Evolutionary conservation across 2,888 invertebrate genomes (phyloP), one percentile per base, ranked within the genome.

Genomic region (Lochmaea capreae): DNA sequence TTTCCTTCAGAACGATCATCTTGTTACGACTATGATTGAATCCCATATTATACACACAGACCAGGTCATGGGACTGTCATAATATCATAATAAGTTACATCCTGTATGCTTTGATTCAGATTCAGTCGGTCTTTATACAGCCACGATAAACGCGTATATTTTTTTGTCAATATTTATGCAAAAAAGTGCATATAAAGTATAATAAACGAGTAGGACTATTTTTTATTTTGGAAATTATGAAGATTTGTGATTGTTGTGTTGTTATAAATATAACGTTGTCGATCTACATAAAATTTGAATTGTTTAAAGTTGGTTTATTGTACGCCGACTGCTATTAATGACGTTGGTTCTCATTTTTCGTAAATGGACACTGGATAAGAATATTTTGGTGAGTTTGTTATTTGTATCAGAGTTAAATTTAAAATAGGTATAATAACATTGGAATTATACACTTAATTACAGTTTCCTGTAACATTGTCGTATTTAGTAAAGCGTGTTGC

Each of bases 41-140:
- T 58, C 54, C 59, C 22, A 43, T 59, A 59, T 59, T 33, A 33
- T 33, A 33, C 33, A 59, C 67, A 26, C 67, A 67, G 57, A 67
- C 67, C 67, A 67, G 67, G 67, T 67, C 67, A 57, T 67, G 67
- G 67, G 67, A 67, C 67, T 67, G 39, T 67, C 67, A 67, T 67
- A 67, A 18, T 52, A 58, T 67, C 57, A 26, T 67, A 67, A 67
- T 67, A 67, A 43, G 59, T 59, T 59, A 67, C 59, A 67, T 67
- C 67, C 67, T 67, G 67, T 67, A 59, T 26, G 67, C 67, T 67
- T 67, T 67, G 67, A 67, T 57, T 67, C 67, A 18, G 12, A 59
- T 59, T 67, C 67, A 67, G 67, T 67, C 67, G 58, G 67, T 39
- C 52, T 57, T 11, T 18, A 42, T 58, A 43, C 43, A 67, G 67